phyloP scores from a whole-genome alignment of 1,140 invertebrate genomes.

The Sycobia sp. region DNA sequence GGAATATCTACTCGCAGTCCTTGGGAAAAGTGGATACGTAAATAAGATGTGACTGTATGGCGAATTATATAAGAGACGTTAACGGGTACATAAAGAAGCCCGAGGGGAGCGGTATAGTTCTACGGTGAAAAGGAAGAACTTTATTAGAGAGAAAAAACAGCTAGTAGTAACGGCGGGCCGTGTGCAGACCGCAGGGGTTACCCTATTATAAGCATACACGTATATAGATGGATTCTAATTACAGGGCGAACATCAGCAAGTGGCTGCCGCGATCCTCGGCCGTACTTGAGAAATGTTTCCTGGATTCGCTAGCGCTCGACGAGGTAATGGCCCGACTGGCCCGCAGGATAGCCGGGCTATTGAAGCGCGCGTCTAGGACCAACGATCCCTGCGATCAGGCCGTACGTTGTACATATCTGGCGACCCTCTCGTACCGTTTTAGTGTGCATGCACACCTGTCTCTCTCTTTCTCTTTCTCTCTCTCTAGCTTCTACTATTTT shows the following conservation, averaged over 20 bases:
- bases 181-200: too few relatives aligned
- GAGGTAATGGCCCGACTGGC: constrained; percentile 36
- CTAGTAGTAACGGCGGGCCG: not conserved
- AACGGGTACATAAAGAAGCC: too few relatives aligned
- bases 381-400: constrained; percentile 1
- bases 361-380: constrained; percentile 27
- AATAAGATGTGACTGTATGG: too few relatives aligned
- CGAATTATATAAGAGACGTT: too few relatives aligned
- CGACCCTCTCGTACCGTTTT: not conserved
- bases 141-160: too few relatives aligned
- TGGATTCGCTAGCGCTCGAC: constrained; percentile 34
- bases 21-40: too few relatives aligned
- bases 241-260: constrained; percentile 46
- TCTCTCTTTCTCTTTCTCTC: not conserved
- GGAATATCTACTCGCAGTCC: too few relatives aligned
- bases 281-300: constrained; percentile 40
- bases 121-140: too few relatives aligned
- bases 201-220: not conserved
- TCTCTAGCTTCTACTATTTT: not conserved
- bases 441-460: too few relatives aligned
- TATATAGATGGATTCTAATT: constrained; percentile 50
- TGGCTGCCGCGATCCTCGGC: constrained; percentile 40
- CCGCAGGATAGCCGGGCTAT: constrained; percentile 37
- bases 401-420: constrained; percentile 5
- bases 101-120: too few relatives aligned